Percentiles rank a stretch among this genome's conserved stretches.
Conservation (phyloP, 2,888 invertebrate species). For the Diloba caeruleocephala region DNA sequence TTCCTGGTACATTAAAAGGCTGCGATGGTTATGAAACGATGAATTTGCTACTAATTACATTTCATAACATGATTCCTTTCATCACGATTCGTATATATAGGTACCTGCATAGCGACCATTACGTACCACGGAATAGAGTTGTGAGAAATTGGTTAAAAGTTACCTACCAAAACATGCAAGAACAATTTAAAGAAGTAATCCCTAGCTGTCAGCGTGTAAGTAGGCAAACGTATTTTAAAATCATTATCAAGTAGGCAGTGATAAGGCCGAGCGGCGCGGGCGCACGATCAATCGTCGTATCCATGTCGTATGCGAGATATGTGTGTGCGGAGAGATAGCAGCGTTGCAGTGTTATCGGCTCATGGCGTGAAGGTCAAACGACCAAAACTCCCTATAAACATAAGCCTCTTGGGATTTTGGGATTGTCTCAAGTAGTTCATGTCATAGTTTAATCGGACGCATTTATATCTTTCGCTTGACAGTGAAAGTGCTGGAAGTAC, state of each 20-base stretch:
- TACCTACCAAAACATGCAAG: constrained; percentile 10
- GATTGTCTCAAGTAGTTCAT: constrained; percentile 62
- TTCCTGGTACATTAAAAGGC: no score
- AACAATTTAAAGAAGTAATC: constrained; percentile 62
- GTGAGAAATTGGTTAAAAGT: constrained; percentile 6
- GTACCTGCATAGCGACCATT: no score
- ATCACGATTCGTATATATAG: background rate
- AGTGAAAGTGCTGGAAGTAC: constrained; percentile 32
- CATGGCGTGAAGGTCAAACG: constrained; percentile 73
- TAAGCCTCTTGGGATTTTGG: constrained; percentile 68
- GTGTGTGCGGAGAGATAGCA: constrained; percentile 69
- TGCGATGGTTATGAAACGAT: no score
- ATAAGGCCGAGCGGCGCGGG: constrained; percentile 71
- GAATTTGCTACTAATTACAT: no score
- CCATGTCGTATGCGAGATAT: constrained; percentile 70
- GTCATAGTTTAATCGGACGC: constrained; percentile 57
- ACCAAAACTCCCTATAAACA: constrained; percentile 64
- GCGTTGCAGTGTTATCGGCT: constrained; percentile 78
- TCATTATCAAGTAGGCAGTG: constrained; percentile 80
- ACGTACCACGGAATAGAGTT: no score
- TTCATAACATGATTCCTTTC: no score
- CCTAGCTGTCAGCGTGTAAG: constrained; percentile 73
- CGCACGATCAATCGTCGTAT: constrained; percentile 81
- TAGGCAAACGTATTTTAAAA: constrained; percentile 82
- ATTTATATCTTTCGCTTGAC: constrained; percentile 50